Conservation (phyloP, 1,140 invertebrate genomes). For the Sesamia nonagrioides region DNA sequence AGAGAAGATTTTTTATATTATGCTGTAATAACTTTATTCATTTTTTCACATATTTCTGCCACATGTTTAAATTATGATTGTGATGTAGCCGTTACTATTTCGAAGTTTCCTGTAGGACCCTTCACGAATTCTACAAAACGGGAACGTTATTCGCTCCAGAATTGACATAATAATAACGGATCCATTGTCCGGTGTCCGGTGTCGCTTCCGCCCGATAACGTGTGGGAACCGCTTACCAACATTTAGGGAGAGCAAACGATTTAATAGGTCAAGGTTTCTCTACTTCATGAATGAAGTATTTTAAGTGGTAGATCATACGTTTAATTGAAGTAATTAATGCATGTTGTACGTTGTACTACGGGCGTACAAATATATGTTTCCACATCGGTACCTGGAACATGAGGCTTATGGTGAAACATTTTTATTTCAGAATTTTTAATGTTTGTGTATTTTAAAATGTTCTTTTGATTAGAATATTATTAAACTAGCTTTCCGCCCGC, state of each 20-base stretch:
- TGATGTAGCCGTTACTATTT: conserved; percentile 55
- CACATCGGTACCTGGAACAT: background rate
- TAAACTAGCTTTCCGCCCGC: too few relatives aligned
- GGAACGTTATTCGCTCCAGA: conserved; percentile 53
- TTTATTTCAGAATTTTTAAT: too few relatives aligned
- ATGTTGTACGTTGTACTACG: conserved; percentile 10
- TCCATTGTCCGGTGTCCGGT: conserved; percentile 77
- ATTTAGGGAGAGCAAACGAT: conserved; percentile 74
- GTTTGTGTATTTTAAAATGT: background rate
- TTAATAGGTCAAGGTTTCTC: conserved; percentile 77
- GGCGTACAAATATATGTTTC: conserved; percentile 30
- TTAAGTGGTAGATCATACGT: conserved; percentile 52
- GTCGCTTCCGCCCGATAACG: conserved; percentile 70
- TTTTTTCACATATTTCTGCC: background rate
- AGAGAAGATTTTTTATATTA: too few relatives aligned
- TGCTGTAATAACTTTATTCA: background rate
- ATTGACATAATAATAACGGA: conserved; percentile 76
- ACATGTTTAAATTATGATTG: conserved; percentile 47
- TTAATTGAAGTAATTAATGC: conserved; percentile 63
- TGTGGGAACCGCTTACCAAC: conserved; percentile 67
- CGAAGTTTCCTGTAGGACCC: conserved; percentile 57
- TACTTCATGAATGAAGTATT: conserved; percentile 58
- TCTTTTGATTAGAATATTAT: too few relatives aligned
- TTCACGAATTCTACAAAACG: conserved; percentile 42
- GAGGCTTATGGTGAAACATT: background rate